phyloP scores from a whole-genome alignment of 1,140 invertebrate genomes.

The Papilio polyxenes region DNA sequence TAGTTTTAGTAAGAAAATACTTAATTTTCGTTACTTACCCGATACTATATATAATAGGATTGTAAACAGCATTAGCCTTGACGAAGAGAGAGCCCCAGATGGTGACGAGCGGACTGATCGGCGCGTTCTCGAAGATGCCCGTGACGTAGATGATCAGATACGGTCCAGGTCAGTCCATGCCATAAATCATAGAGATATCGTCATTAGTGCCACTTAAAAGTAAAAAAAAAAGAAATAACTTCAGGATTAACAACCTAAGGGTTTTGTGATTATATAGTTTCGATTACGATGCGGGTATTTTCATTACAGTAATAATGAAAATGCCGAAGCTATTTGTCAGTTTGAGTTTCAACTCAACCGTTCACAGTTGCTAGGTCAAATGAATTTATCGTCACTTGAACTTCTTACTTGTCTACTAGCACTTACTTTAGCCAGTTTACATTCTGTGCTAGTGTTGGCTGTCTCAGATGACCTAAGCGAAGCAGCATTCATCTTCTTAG shows the following conservation, averaged over 20 bases:
- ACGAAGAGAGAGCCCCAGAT: constrained; percentile 87
- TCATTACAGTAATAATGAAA: too few species aligned
- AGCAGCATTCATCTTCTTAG: constrained; percentile 87
- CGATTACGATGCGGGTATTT: too few species aligned
- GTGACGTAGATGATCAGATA: constrained; percentile 87
- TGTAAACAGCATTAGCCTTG: constrained; percentile 85
- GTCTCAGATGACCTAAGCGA: constrained; percentile 83
- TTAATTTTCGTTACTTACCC: constrained; percentile 62
- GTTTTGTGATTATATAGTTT: too few species aligned
- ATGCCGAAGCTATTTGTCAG: too few species aligned
- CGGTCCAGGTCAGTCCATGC: constrained; percentile 89
- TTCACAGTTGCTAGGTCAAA: too few species aligned
- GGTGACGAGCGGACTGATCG: constrained; percentile 84
- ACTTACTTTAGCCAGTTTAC: constrained; percentile 83
- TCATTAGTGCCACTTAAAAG: constrained; percentile 85
- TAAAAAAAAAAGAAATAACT: constrained; percentile 13
- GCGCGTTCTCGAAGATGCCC: constrained; percentile 83
- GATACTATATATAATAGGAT: constrained; percentile 86
- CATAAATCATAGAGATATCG: constrained; percentile 88
- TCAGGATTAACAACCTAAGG: too few species aligned
- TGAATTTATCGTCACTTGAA: not conserved
- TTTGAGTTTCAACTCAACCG: too few species aligned
- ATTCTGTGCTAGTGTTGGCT: constrained; percentile 83
- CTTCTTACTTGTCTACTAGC: not conserved
- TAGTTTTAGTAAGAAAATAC: not conserved